phyloP scores from a whole-genome alignment of 1,140 invertebrate species.

The Drosophila oshimai region DNA sequence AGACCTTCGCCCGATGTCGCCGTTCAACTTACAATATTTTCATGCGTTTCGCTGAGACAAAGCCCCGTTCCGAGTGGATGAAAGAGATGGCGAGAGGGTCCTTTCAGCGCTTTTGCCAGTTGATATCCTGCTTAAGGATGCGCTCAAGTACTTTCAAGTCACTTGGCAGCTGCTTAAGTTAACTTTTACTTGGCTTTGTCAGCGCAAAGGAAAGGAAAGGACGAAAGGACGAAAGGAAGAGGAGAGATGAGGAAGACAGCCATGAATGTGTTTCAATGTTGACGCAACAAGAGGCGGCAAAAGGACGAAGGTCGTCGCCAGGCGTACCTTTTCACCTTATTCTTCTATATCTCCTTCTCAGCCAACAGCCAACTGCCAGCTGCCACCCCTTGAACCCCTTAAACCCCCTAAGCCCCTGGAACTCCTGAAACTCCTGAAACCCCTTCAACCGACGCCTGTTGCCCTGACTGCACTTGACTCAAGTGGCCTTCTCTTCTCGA shows the following conservation, averaged over 20 bases:
- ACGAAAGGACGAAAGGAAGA: not conserved
- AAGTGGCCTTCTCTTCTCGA: constrained; percentile 61
- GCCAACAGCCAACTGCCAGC: not conserved
- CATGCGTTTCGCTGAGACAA: constrained; percentile 46
- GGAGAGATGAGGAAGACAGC: not conserved
- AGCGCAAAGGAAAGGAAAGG: constrained; percentile 46
- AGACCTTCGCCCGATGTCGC: not conserved
- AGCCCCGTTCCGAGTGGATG: not conserved
- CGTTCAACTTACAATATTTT: constrained; percentile 38
- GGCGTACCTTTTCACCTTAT: constrained; percentile 39
- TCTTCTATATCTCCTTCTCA: no score
- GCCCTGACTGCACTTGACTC: constrained; percentile 63
- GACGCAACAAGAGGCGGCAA: constrained; percentile 38
- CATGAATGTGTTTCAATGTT: constrained; percentile 49
- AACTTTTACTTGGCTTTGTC: constrained; percentile 68
- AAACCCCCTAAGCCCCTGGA: not conserved
- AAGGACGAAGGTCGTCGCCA: constrained; percentile 23
- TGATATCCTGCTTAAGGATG: constrained; percentile 81
- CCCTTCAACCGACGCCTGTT: constrained; percentile 9
- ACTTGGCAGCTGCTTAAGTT: constrained; percentile 81
- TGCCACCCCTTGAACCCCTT: not conserved
- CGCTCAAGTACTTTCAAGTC: constrained; percentile 80
- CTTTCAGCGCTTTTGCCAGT: constrained; percentile 77
- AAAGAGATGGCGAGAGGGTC: constrained; percentile 1
- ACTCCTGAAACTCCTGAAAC: not conserved